Evolutionary conservation across 2,113 vertebrate genomes (phyloP), one percentile per base, ranked within the genome.

Genomic region (Suricata suricatta): DNA sequence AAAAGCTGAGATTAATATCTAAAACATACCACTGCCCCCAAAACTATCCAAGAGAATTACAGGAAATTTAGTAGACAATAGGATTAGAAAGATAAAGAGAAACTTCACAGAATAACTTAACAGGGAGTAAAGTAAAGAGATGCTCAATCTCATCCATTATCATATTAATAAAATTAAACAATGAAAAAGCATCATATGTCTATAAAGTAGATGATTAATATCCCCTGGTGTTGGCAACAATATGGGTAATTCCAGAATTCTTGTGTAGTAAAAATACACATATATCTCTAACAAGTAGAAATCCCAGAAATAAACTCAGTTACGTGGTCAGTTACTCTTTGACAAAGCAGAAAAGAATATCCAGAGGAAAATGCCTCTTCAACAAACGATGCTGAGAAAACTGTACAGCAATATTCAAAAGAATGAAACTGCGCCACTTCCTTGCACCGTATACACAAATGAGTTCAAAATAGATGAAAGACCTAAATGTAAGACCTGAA

Each of bases 71-170:
- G 21, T 80, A 35, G 29, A 52, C 88, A 93, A 63, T 52, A 88
- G 16, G 8, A 93, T 31, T 21, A 90, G n/a, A 85, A 44, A 89
- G 21, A 82, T 44, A 50, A 77, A 71, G 2, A 88, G 27, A 1
- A 91, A 84, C 88, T 88, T 93, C 47, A 68, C 13, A 72, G 33
- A 92, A 96, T 38, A 76, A 71, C 14, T 72, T 90, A 84, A 8
- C 10, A 52, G 54, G 17, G 33, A 91, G 12, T 77, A 88, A 77
- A 68, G 44, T 80, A n/a, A 85, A 93, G 11, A 57, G 11, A 88
- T 54, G 0, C 0, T 74, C 33, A 63, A 33, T 60, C 15, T 91
- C 47, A 41, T 4, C 33, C 72, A 16, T 74, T 33, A 72, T 25
- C 9, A 91, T 19, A 60, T 21, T 71, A 83, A 91, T 50, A 83